A percentile compares a stretch with the other conserved stretches of the same genome.
Evolutionary conservation across 2,797 vertebrate species (phyloP).

Genomic region (Megalops cyprinoides): DNA sequence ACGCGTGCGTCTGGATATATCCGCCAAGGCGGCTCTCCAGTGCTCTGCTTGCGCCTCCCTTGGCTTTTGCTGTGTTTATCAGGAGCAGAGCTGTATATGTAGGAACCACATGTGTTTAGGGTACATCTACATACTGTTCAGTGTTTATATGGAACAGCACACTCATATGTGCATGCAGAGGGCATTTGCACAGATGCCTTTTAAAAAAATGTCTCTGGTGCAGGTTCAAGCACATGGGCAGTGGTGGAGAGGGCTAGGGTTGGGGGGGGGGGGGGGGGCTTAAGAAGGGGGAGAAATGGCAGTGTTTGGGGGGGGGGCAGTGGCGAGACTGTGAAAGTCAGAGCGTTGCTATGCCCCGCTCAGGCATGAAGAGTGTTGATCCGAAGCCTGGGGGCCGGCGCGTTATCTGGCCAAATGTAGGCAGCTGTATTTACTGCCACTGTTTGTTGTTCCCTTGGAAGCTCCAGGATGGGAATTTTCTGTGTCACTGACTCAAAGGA

Average conservation of each 20-base stretch:
- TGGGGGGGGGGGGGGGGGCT: neutral
- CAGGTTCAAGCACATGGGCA: neutral
- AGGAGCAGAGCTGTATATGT: neutral
- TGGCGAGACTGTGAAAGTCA: constrained; percentile 60
- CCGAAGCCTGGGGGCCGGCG: constrained; percentile 55
- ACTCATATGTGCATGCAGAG: neutral
- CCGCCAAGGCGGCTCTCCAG: constrained; percentile 18
- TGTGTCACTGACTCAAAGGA: constrained; percentile 92
- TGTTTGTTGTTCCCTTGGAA: constrained; percentile 84
- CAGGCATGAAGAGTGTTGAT: constrained; percentile 57
- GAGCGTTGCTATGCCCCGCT: constrained; percentile 49
- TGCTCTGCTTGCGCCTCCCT: neutral
- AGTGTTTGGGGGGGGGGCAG: constrained; percentile 32
- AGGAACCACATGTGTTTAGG: neutral
- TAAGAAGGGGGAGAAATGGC: neutral
- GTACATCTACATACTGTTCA: neutral
- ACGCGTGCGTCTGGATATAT: constrained; percentile 44
- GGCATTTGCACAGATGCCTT: neutral
- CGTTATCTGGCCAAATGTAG: constrained; percentile 81
- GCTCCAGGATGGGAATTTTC: constrained; percentile 88
- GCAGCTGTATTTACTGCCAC: constrained; percentile 91
- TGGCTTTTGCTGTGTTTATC: neutral
- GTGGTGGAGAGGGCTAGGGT: constrained; percentile 13
- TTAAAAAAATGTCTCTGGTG: neutral
- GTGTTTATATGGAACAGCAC: neutral